Evolutionary conservation across 2,113 vertebrate species (phyloP).

Genomic region (Burhinus bistriatus): DNA sequence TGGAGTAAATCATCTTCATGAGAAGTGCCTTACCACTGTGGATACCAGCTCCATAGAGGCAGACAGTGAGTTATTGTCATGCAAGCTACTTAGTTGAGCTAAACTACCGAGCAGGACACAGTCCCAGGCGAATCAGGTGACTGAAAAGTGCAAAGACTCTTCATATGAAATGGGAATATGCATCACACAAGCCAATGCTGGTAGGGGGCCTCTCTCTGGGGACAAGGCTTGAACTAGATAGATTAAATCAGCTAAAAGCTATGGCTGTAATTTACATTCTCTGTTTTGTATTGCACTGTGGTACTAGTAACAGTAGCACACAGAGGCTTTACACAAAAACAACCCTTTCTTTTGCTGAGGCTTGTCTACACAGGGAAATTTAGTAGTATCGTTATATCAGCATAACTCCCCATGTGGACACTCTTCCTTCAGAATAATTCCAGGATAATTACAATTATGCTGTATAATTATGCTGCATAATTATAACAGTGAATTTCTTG

Average conservation of each 20-base stretch:
- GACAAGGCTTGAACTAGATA: conserved; percentile 12
- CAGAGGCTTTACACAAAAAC: neutral
- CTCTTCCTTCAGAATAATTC: conserved; percentile 41
- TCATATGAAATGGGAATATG: conserved; percentile 4
- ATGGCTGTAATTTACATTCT: conserved; percentile 31
- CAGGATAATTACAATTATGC: conserved; percentile 38
- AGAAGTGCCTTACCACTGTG: neutral
- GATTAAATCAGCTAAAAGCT: conserved; percentile 47
- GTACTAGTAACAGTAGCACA: neutral
- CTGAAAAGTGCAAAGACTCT: neutral
- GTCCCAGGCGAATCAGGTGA: neutral
- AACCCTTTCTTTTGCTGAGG: neutral
- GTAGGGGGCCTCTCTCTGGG: conserved; percentile 23
- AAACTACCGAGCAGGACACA: neutral
- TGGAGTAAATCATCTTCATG: neutral
- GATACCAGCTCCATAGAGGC: neutral
- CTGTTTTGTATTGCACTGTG: conserved; percentile 4
- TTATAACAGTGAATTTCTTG: conserved; percentile 15
- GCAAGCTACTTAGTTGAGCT: neutral
- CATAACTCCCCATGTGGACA: conserved; percentile 8
- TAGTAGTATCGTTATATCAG: conserved; percentile 6
- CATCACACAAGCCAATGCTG: neutral
- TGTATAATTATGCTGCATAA: conserved; percentile 28
- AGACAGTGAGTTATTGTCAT: neutral
- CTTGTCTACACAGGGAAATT: conserved; percentile 19